Conservation (phyloP, 2,797 vertebrate species). For the Limnodromus scolopaceus region DNA sequence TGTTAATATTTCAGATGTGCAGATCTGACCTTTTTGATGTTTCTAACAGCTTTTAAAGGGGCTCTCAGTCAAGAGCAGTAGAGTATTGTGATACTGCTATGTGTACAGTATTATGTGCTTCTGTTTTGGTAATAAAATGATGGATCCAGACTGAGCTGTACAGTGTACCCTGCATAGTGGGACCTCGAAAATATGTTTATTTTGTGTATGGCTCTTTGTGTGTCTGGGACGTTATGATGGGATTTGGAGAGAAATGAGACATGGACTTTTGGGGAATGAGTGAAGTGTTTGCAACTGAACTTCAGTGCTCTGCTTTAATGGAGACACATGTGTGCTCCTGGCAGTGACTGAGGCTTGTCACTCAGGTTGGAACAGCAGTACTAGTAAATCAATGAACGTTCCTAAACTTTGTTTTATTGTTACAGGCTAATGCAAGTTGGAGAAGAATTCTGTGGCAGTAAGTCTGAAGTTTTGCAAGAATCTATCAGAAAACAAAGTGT, state of each 20-base stretch:
- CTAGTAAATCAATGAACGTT: background rate
- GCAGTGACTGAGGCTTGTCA: background rate
- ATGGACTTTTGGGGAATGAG: background rate
- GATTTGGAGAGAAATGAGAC: background rate
- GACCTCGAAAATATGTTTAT: background rate
- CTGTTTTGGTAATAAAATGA: background rate
- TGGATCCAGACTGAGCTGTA: background rate
- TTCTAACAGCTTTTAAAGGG: background rate
- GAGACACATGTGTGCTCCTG: background rate
- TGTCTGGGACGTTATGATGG: background rate
- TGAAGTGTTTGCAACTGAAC: background rate
- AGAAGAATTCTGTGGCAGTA: slow-evolving; percentile 97
- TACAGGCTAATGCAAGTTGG: slow-evolving; percentile 96
- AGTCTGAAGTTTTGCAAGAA: slow-evolving; percentile 96
- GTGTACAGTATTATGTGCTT: background rate
- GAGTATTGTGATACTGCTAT: background rate
- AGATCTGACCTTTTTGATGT: background rate
- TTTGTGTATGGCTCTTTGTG: background rate
- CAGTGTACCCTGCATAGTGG: background rate
- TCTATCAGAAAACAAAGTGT: slow-evolving; percentile 96
- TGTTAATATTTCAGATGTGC: background rate
- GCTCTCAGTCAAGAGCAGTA: background rate
- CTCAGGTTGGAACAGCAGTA: background rate
- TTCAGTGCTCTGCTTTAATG: background rate
- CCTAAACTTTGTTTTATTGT: background rate